Evolutionary conservation across 92 coral and sea anemone species (phyloP), one percentile per base, ranked within the genome.

Genomic region (Phymanthus crucifer): DNA sequence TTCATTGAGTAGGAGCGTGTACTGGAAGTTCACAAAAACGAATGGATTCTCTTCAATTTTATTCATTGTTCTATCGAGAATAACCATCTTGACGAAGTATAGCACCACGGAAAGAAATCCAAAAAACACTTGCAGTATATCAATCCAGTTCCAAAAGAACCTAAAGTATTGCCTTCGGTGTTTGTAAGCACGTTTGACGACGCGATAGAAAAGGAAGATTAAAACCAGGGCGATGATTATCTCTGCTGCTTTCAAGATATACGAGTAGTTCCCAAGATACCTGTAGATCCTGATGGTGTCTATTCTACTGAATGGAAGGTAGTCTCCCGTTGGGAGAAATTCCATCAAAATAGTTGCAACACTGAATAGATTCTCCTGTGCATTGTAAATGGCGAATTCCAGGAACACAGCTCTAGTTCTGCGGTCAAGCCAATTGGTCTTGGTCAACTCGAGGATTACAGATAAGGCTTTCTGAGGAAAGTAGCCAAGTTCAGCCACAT

Each of bases 401-500:
- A 78, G 47, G 33, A 92, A 86, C 24, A 90, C 84, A 6, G 85
- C 93, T 40, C 93, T 84, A 7, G 91, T 89, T 37, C 78, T 67
- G 66, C 79, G 76, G 65, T 92, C 97, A 36, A 89, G 70, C 97
- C 97, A 92, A 27, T 86, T 83, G 40, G 67, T 35, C 29, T 40
- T 36, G 12, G 61, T 64, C 19, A 92, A 74, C 40, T 87, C 93
- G 24, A 47, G 50, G 8, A 92, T 76, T 45, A 89, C 97, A 2
- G 74, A 72, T 29, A 77, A 79, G 17, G 95, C 92, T 72, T 91
- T 91, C 21, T 80, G 46, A 18, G 77, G 75, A 75, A 85, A 91
- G 85, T 91, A 91, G 43, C 95, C 95, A 79, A 91, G 93, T 23
- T 91, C 95, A 78, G 93, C 95, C 80, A 91, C 95, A 67, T 91